Conservation (phyloP, 2,113 vertebrate genomes). For the Aepyceros melampus region DNA sequence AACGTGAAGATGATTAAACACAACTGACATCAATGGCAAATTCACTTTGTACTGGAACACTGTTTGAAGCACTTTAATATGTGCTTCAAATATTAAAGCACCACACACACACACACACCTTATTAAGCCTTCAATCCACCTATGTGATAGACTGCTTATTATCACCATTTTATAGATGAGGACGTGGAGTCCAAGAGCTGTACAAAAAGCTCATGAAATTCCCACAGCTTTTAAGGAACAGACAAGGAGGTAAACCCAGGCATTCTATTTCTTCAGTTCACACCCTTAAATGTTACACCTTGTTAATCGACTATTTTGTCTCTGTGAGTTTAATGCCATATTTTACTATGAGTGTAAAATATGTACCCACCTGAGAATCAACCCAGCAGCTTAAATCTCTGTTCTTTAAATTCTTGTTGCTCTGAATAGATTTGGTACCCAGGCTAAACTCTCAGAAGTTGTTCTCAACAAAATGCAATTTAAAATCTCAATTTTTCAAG, state of each 20-base stretch:
- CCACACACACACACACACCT: neutral
- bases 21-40: neutral
- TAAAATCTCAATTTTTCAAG: neutral
- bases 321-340: neutral
- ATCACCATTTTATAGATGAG: neutral
- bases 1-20: neutral
- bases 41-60: neutral
- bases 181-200: neutral
- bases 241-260: neutral
- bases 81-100: neutral
- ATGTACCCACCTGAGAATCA: neutral
- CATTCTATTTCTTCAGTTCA: neutral
- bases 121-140: neutral
- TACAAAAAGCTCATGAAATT: neutral
- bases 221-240: neutral
- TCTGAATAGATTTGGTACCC: neutral
- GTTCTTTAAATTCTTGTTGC: neutral
- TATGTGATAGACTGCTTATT: neutral
- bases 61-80: neutral
- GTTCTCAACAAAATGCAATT: neutral
- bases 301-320: neutral
- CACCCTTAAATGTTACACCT: neutral
- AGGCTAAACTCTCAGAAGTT: neutral
- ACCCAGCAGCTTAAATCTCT: neutral
- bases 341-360: neutral